Base-by-base conservation (phyloP, 2,113 vertebrate species). In the Scartelaos histophorus region DNA sequence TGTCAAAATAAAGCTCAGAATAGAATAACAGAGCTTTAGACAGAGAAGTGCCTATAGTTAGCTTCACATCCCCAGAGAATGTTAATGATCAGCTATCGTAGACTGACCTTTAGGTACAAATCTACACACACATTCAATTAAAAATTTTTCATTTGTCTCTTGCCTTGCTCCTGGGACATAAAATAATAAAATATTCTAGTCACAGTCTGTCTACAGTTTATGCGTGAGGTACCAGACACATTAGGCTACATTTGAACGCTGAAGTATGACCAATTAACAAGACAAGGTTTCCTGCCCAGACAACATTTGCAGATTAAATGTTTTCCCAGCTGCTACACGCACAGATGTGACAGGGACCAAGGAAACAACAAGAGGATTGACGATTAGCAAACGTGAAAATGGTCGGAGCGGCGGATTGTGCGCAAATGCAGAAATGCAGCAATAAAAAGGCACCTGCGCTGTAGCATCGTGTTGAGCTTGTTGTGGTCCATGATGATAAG, bases 401-500 rank as follows among this genome's bases (percentile, higher is more conserved):
- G 56, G 24, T 47, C 69, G 45, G 65, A 72, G 67, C 66, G 57
- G 49, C 58, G 35, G 74, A 64, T 69, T 71, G 43, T n/a, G 19
- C 21, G 54, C n/a, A 24, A 56, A 66, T 66, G 35, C 38, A 49
- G 19, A 21, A 21, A n/a, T n/a, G 9, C 7, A n/a, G 61, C 21
- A 64, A 35, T 38, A 34, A 21, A 17, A 70, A 29, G 69, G 69
- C 95, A 99, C 97, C 96, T 94, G 15, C 87, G 91, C 81, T 95
- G 87, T 13, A 94, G 90, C 86, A 92, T 90, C 67, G 75, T 84
- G 47, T 87, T 89, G 78, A 91, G 94, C 89, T 95, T 98, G 83
- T 88, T 93, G 83, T 93, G 88, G 60, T 91, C 91, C 70, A 69
- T 86, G 80, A 96, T 92, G 88, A 95, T 91, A 79, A 95, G 88